Base-by-base conservation (phyloP, 2,888 invertebrate genomes). In the Teinopalpus imperialis region DNA sequence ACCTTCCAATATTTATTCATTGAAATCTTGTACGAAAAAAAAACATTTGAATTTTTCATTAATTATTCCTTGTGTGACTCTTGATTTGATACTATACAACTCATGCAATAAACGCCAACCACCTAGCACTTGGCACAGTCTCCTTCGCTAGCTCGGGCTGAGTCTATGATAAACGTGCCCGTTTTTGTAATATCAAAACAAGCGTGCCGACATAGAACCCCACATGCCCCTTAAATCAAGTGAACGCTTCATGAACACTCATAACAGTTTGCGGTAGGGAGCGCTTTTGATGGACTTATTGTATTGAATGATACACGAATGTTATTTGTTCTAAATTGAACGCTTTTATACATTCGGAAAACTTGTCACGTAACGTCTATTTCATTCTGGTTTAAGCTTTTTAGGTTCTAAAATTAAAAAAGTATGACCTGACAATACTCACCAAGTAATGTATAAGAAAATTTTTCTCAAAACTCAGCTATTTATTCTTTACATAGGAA, bases 241-340 rank as follows among this genome's bases (percentile, higher is more conserved):
- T 41, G 41, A 47, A 47, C 46, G 35, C 23, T 26, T 13, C 20
- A 30, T 46, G 45, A 34, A 29, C 39, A 13, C 43, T 46, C 34
- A 34, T 40, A 40, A 46, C 35, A 46, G 45, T 46, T 43, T 27
- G 40, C 21, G 34, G n/a, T n/a, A 10, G 9, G 13, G 7, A n/a
- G n/a, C 12, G 26, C n/a, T 34, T 40, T 21, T 29, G 29, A 46
- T 30, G 13, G 23, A 41, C 35, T 34, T 47, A 41, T 42, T 47
- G 30, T 47, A 41, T 36, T 23, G 16, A 23, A 45, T 23, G n/a
- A 16, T 23, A 24, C 23, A 30, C 35, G 29, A 16, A 30, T 30
- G 24, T 24, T 31, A 14, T 14, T 29, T 34, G 35, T 32, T 18
- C 2, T 18, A 16, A 12, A 4, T n/a, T 14, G 12, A 18, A 31